These are phyloP conservation scores for Eulemur mongoz DNA, from an alignment of 2,797 vertebrate species.

Conservation along the genomic window DNA sequence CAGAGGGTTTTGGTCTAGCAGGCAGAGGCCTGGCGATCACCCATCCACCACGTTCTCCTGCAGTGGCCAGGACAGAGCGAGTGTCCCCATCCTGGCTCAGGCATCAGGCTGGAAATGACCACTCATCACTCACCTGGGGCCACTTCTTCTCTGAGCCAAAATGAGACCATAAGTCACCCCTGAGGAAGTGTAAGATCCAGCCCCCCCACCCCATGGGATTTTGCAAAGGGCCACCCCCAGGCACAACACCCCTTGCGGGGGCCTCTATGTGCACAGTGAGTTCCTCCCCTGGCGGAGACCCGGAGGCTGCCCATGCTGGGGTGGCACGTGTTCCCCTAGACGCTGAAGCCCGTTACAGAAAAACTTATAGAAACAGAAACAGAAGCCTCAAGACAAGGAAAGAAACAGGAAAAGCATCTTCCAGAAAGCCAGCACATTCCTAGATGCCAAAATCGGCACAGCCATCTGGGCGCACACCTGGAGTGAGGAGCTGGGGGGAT, in stretches of 20 bases:
- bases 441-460: not conserved
- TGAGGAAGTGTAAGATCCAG: not conserved
- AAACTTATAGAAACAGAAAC: not conserved
- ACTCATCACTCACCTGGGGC: not conserved
- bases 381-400: not conserved
- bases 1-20: not conserved
- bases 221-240: not conserved
- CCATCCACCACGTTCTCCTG: not conserved
- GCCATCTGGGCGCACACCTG: not conserved
- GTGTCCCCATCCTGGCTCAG: too few species aligned
- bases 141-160: not conserved
- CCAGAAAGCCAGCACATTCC: not conserved
- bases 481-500: too few species aligned
- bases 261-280: accelerated
- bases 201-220: not conserved
- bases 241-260: too few species aligned
- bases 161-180: not conserved
- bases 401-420: not conserved
- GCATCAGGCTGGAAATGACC: accelerated
- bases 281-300: not conserved
- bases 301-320: too few species aligned
- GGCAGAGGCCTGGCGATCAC: not conserved
- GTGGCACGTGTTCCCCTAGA: not conserved
- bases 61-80: not conserved
- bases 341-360: not conserved